Conservation (phyloP, 2,113 vertebrate species). For the Carettochelys insculpta region DNA sequence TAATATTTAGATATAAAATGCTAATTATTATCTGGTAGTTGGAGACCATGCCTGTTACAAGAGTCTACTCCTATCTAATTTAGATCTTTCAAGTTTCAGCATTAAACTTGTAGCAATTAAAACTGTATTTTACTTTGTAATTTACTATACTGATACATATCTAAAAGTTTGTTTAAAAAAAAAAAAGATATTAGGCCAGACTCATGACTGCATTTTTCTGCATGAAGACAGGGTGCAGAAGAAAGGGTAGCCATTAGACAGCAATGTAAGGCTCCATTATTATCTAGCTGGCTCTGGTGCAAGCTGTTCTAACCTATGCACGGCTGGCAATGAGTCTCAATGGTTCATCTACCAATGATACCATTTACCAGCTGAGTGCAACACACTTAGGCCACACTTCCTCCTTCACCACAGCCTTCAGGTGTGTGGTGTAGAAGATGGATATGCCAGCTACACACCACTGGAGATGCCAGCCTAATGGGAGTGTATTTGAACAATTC, state of each 20-base stretch:
- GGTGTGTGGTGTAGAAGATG: neutral
- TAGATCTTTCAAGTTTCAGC: neutral
- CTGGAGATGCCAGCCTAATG: neutral
- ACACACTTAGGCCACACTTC: neutral
- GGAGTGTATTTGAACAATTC: neutral
- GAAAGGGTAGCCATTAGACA: neutral
- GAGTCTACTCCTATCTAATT: neutral
- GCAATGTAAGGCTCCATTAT: neutral
- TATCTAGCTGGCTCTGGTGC: neutral
- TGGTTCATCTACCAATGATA: too few species aligned
- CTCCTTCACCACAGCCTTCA: neutral
- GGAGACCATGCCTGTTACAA: neutral
- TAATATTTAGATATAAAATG: neutral
- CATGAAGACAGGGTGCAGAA: neutral
- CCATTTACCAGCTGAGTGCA: neutral
- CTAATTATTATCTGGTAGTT: neutral
- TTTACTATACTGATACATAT: neutral
- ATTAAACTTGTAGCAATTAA: neutral
- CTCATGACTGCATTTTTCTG: neutral
- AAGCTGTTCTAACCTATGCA: neutral
- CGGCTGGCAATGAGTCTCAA: neutral
- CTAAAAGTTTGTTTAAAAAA: neutral
- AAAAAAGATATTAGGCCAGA: neutral
- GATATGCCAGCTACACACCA: neutral
- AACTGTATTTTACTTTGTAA: neutral